Base-by-base conservation (phyloP, 2,888 invertebrate species). In the Athetis lepigone region DNA sequence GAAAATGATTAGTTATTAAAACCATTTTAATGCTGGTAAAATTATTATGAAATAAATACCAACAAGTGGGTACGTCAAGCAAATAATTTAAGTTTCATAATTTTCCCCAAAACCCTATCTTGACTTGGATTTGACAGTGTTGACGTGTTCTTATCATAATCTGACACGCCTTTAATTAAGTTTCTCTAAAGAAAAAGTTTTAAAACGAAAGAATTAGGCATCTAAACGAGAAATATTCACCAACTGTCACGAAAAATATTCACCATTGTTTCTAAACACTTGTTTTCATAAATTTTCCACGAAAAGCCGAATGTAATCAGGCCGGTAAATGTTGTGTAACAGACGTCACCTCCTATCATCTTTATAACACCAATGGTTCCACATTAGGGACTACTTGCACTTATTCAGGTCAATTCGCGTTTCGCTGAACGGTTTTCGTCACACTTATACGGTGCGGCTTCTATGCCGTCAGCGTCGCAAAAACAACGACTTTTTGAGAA, bases 341-440 rank as follows among this genome's bases (percentile, higher is more conserved):
- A 50, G 43, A 21, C 46, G 46, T 55, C 55, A 55, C n/a, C 19
- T 52, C 36, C n/a, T 39, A 47, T 56, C 37, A 52, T 56, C 13
- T 68, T 55, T 43, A 0, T 58, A 39, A 39, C 40, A 33, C 19
- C 18, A 69, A 70, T 61, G 39, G 19, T 13, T 52, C 11, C 33
- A 57, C 13, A 57, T 57, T 57, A 62, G n/a, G n/a, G n/a, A n/a
- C n/a, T n/a, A n/a, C n/a, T n/a, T n/a, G n/a, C n/a, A n/a, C n/a
- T n/a, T n/a, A n/a, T n/a, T n/a, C n/a, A n/a, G n/a, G n/a, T n/a
- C n/a, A n/a, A n/a, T n/a, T n/a, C n/a, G n/a, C n/a, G n/a, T n/a
- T n/a, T n/a, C n/a, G n/a, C n/a, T n/a, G n/a, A n/a, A n/a, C n/a
- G n/a, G n/a, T n/a, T n/a, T n/a, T n/a, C n/a, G n/a, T n/a, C n/a